Evolutionary conservation across 2,888 invertebrate species (phyloP).

Genomic region (Odontocolon sp.): DNA sequence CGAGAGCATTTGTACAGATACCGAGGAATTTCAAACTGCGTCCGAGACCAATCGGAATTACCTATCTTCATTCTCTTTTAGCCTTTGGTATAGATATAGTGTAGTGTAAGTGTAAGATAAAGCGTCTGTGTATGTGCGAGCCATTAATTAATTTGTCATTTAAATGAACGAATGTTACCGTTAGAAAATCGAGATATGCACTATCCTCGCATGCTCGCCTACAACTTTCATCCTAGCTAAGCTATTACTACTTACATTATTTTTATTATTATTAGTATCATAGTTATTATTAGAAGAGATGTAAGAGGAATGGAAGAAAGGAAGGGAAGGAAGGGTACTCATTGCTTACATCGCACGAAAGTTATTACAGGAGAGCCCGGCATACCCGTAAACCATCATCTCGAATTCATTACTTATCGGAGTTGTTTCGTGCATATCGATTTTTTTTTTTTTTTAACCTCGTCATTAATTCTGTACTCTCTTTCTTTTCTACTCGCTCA

Average conservation of each 20-base stretch:
- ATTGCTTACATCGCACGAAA: background rate
- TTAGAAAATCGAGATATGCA: background rate
- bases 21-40: slow-evolving; percentile 19
- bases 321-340: background rate
- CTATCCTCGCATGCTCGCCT: background rate
- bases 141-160: slow-evolving; percentile 56
- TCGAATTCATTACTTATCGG: background rate
- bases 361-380: no score
- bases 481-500: background rate
- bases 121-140: background rate
- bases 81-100: background rate
- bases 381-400: background rate
- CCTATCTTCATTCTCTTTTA: slow-evolving; percentile 33
- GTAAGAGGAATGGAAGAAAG: background rate
- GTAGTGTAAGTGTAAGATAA: background rate
- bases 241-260: background rate
- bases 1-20: slow-evolving; percentile 14
- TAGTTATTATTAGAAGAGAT: background rate
- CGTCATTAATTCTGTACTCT: background rate
- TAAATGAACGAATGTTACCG: slow-evolving; percentile 33
- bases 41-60: slow-evolving; percentile 49
- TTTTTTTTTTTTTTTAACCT: background rate
- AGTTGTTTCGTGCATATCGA: background rate
- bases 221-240: background rate
- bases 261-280: slow-evolving; percentile 27